phyloP scores from a whole-genome alignment of 2,888 invertebrate genomes.

The Rhagonycha fulva region DNA sequence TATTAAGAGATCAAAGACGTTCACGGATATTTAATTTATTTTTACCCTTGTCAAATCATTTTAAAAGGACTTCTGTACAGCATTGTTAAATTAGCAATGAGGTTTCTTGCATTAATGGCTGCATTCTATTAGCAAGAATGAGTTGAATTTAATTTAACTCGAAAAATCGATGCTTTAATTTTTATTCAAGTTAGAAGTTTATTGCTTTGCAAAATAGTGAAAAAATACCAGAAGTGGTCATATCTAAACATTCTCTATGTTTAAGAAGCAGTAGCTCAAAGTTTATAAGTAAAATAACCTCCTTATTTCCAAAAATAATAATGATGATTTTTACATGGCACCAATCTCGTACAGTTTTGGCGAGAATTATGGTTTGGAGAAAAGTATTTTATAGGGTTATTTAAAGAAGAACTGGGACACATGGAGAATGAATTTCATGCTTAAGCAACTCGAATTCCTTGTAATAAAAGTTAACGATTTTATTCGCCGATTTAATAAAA shows the following conservation, averaged over 20 bases:
- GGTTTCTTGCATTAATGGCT: constrained; percentile 5
- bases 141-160: neutral
- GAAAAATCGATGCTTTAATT: neutral
- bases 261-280: neutral
- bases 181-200: neutral
- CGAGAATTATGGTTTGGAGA: neutral
- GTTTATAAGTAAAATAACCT: neutral
- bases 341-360: neutral
- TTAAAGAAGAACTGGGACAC: neutral
- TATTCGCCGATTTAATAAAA: neutral
- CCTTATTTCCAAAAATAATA: neutral
- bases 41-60: constrained; percentile 9
- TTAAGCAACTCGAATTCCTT: neutral
- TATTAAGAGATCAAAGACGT: constrained; percentile 16
- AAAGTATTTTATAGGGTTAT: neutral
- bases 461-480: neutral
- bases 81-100: constrained; percentile 10
- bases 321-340: neutral
- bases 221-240: neutral
- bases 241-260: neutral
- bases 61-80: constrained; percentile 6
- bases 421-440: neutral
- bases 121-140: neutral
- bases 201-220: neutral
- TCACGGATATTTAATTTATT: constrained; percentile 15